Evolutionary conservation across 2,797 vertebrate species (phyloP), one percentile per base, ranked within the genome.

Genomic region (Acanthis flammea): DNA sequence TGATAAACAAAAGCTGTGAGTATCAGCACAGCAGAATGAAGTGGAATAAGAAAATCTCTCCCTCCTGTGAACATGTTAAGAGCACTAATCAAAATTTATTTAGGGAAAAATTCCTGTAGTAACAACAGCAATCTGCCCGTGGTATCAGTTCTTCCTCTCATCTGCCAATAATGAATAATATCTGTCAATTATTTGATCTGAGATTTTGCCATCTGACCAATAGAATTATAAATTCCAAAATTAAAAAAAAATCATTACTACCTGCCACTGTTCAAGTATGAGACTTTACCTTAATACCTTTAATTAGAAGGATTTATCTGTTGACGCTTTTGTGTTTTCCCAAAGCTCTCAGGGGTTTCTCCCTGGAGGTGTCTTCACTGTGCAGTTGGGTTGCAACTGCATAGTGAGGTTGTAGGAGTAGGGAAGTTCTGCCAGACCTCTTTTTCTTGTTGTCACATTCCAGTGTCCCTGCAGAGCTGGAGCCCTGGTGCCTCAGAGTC

Each of bases 1-100:
- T 88, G 92, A 92, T 87, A 94, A 95, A 94, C 50, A 94, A 89
- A 92, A 91, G 67, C 91, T 94, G 82, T 60, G 80, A 37, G 51
- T 78, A 91, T 63, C 76, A 84, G 60, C 76, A 54, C 55, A 33
- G 73, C 41, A 94, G 30, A 92, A 42, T 57, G 55, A 85, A 88
- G 28, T 10, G 23, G 27, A 94, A 70, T n/a, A 66, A 65, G 55
- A 81, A 88, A 88, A 92, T 28, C 31, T 85, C 50, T 74, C 33
- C 30, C 51, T 58, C 8, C 39, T 85, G 58, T 37, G 81, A 89
- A 42, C 28, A 17, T 10, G 24, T 50, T 63, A 81, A 85, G 42
- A 58, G 23, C 33, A n/a, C 12, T 47, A 76, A 85, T 90, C 55
- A 93, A 79, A 67, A 57, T 83, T 73, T 88, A 39, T 84, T 79